Percentiles rank a stretch among this genome's conserved stretches.
phyloP scores from a whole-genome alignment of 2,797 vertebrate species.

The Sorex maritimensis region DNA sequence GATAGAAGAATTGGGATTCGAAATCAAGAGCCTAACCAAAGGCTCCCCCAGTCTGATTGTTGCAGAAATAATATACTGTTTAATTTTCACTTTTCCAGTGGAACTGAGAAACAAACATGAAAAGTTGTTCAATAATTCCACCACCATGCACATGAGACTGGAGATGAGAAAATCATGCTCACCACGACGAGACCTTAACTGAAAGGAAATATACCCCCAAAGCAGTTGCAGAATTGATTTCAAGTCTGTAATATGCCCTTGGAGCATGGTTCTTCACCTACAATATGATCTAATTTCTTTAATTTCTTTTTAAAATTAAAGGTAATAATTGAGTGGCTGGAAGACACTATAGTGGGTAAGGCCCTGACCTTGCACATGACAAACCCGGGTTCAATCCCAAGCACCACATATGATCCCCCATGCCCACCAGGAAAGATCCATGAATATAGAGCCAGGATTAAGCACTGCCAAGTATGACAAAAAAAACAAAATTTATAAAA shows the following conservation, averaged over 20 bases:
- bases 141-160: background rate
- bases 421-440: too few species aligned
- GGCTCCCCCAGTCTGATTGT: background rate
- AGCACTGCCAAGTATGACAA: too few species aligned
- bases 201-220: background rate
- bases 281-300: constrained; percentile 1
- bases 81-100: background rate
- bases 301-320: constrained; percentile 4
- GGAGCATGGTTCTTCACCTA: background rate
- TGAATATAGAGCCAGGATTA: too few species aligned
- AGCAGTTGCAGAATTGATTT: background rate
- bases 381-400: too few species aligned
- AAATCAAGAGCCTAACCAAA: background rate
- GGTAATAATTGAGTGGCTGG: background rate
- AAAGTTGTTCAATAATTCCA: background rate
- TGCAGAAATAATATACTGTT: constrained; percentile 26
- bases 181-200: background rate
- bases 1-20: background rate
- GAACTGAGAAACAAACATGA: constrained; percentile 56
- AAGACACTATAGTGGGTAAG: too few species aligned
- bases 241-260: background rate
- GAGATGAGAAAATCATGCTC: background rate
- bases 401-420: too few species aligned
- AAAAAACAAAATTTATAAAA: background rate
- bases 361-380: too few species aligned